phyloP scores from a whole-genome alignment of 2,888 invertebrate species.

The Platycheirus rosarum region DNA sequence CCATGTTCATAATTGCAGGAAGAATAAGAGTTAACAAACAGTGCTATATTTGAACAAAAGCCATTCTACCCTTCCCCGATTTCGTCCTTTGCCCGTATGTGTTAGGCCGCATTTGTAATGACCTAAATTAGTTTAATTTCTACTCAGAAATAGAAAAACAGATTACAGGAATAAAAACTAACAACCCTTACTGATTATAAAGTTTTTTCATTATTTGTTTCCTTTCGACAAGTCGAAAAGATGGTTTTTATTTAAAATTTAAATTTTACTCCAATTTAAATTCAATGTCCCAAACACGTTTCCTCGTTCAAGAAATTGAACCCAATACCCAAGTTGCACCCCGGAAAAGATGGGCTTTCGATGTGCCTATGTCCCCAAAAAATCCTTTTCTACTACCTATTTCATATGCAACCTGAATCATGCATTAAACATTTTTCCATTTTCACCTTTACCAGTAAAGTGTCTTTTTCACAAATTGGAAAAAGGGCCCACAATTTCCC shows the following conservation, averaged over 20 bases:
- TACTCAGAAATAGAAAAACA: too few species aligned
- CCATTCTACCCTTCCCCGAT: too few species aligned
- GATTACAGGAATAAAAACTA: too few species aligned
- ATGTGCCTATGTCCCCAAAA: not conserved
- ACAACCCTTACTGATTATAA: too few species aligned
- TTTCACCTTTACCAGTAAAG: conserved; percentile 58
- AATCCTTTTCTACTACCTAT: conserved; percentile 6
- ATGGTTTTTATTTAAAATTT: conserved; percentile 60
- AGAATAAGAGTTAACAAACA: too few species aligned
- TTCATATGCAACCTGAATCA: conserved; percentile 61
- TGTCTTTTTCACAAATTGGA: conserved; percentile 67
- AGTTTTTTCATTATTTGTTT: too few species aligned
- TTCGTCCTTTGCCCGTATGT: too few species aligned
- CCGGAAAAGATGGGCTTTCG: not conserved
- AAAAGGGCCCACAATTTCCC: conserved; percentile 24
- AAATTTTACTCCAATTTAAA: conserved; percentile 72
- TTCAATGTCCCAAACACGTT: conserved; percentile 66
- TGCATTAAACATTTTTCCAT: conserved; percentile 71
- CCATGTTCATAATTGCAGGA: too few species aligned
- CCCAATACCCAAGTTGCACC: not conserved
- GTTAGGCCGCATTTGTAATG: too few species aligned
- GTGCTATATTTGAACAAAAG: too few species aligned
- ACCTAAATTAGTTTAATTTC: too few species aligned
- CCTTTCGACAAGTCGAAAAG: too few species aligned
- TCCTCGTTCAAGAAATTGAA: conserved; percentile 6